A percentile compares a stretch with the other conserved stretches of the same genome.
Evolutionary conservation across 2,113 vertebrate genomes (phyloP).

Genomic region (Pogonocichla stellata): DNA sequence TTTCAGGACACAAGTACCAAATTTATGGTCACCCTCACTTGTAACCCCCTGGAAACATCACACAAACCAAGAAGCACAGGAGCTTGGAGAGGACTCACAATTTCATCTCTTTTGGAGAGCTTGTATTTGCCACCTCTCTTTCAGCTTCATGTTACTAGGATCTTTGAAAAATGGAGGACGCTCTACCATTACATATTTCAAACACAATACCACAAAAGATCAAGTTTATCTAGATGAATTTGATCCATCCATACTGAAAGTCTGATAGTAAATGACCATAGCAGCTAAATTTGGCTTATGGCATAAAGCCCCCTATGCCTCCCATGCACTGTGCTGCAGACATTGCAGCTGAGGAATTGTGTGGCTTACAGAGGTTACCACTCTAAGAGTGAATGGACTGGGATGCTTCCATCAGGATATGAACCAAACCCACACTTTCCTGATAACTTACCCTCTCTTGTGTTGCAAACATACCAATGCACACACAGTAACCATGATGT

Average conservation of each 20-base stretch:
- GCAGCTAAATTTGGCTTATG: neutral
- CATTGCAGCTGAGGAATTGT: neutral
- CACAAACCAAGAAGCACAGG: neutral
- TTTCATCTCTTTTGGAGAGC: neutral
- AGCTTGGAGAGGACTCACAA: neutral
- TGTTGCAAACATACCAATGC: neutral
- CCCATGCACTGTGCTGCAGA: neutral
- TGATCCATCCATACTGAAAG: neutral
- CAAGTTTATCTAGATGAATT: neutral
- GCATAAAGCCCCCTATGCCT: neutral
- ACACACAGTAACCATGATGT: neutral
- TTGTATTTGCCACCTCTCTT: neutral
- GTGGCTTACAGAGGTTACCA: neutral
- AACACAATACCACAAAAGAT: neutral
- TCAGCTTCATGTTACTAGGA: neutral
- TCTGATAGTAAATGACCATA: neutral
- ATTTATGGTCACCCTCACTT: neutral
- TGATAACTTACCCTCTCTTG: neutral
- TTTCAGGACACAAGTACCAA: neutral
- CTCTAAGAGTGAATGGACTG: neutral
- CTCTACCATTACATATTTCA: neutral
- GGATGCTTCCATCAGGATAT: neutral
- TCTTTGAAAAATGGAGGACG: neutral
- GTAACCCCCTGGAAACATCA: neutral
- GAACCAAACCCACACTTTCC: neutral